phyloP scores from a whole-genome alignment of 2,797 vertebrate genomes.

The Falco berigora region DNA sequence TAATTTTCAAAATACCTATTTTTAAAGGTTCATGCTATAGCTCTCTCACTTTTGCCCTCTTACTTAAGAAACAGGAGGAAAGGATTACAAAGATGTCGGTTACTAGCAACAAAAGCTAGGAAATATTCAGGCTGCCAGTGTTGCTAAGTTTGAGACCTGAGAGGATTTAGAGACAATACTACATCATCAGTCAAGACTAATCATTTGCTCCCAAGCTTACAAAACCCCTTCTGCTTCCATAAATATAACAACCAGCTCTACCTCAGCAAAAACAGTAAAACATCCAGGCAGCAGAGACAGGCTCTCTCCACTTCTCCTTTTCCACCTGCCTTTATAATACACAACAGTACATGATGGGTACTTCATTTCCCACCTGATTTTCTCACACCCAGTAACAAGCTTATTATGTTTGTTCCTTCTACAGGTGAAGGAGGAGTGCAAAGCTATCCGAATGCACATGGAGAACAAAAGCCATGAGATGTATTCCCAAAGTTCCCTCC shows the following conservation, averaged over 20 bases:
- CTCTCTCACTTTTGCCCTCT: background rate
- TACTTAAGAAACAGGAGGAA: background rate
- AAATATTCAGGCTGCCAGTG: background rate
- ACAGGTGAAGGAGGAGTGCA: background rate
- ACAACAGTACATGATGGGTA: accelerated
- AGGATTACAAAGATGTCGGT: background rate
- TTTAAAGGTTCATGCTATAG: background rate
- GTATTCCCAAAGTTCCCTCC: background rate
- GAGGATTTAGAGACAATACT: background rate
- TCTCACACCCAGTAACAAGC: background rate
- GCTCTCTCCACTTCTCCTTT: background rate
- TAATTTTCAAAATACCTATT: background rate
- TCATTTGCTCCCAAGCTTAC: background rate
- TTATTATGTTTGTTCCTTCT: background rate
- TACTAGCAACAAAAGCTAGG: background rate
- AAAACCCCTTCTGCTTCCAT: background rate
- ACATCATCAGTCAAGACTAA: background rate
- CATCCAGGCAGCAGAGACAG: background rate
- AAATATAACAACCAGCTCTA: background rate
- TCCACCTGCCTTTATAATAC: background rate
- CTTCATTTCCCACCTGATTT: background rate
- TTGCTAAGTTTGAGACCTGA: background rate
- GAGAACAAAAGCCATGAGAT: background rate
- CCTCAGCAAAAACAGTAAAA: background rate
- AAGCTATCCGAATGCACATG: background rate